Evolutionary conservation across 2,888 invertebrate genomes (phyloP).

Genomic region (Amphipyra tragopoginis): DNA sequence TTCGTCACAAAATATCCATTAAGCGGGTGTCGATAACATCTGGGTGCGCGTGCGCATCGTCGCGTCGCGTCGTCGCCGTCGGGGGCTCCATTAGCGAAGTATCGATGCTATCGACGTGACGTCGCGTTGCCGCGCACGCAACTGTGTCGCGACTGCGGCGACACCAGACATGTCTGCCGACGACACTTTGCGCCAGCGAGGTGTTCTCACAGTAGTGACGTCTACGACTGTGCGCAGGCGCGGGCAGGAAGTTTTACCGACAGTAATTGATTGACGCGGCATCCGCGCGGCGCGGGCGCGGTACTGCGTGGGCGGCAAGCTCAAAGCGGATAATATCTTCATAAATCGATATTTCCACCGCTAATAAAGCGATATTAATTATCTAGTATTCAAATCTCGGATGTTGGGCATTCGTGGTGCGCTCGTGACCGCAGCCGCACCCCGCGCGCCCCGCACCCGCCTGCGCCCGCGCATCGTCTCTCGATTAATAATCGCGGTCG

Average conservation of each 20-base stretch:
- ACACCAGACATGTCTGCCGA: conserved; percentile 4
- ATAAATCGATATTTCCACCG: conserved; percentile 86
- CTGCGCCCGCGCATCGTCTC: conserved; percentile 56
- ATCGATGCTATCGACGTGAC: conserved; percentile 28
- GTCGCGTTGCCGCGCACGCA: conserved; percentile 12
- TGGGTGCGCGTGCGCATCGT: conserved; percentile 18
- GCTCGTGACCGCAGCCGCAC: conserved; percentile 74
- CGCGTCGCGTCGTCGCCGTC: conserved; percentile 14
- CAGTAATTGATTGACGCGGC: conserved; percentile 67
- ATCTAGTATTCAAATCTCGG: conserved; percentile 89
- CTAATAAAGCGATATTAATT: conserved; percentile 90
- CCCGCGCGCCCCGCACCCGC: conserved; percentile 52
- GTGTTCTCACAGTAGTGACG: background rate
- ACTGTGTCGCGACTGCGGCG: conserved; percentile 11
- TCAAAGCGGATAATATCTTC: conserved; percentile 86
- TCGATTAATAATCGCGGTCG: conserved; percentile 65
- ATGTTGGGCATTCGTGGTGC: conserved; percentile 78
- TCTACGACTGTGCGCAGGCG: conserved; percentile 7
- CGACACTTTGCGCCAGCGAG: background rate
- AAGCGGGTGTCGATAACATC: conserved; percentile 34
- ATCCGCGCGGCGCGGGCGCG: conserved; percentile 48
- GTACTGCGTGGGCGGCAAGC: conserved; percentile 65
- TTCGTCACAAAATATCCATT: conserved; percentile 42
- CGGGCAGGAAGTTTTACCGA: conserved; percentile 17
- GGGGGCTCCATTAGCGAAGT: conserved; percentile 33